These are phyloP conservation scores for Stichopus horrens DNA, from an alignment of 53 echinoderm and acorn worm genomes.

Conservation along the genomic window DNA sequence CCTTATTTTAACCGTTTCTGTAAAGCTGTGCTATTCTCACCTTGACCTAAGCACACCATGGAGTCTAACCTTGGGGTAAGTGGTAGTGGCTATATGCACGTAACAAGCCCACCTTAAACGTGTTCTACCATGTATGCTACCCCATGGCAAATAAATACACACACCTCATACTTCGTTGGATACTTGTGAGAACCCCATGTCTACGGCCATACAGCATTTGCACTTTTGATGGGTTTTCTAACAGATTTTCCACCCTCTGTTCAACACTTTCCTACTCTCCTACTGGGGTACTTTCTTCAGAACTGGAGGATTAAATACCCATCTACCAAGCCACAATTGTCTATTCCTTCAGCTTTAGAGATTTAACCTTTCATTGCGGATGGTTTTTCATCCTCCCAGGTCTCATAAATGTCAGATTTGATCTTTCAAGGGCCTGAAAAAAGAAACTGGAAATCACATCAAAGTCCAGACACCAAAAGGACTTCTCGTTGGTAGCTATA, in stretches of 20 bases:
- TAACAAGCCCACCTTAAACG: not conserved
- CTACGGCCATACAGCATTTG: not conserved
- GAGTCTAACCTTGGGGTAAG: not conserved
- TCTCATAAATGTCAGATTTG: slow-evolving; percentile 10
- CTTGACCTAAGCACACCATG: slow-evolving; percentile 1
- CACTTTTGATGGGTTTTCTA: not conserved
- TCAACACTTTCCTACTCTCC: not conserved
- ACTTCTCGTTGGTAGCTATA: not conserved
- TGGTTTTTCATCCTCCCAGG: not conserved
- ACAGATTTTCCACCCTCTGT: not conserved
- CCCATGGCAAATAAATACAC: not conserved
- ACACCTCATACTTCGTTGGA: not conserved
- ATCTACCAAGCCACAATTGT: too few species aligned
- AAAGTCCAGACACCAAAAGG: not conserved
- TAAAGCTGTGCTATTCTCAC: not conserved
- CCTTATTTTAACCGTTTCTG: too few species aligned
- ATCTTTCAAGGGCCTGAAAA: slow-evolving; percentile 6
- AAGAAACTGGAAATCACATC: not conserved
- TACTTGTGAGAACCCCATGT: not conserved
- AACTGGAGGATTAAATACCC: too few species aligned
- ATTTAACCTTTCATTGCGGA: slow-evolving; percentile 4
- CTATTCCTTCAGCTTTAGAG: too few species aligned
- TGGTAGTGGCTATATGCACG: not conserved
- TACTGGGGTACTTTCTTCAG: too few species aligned
- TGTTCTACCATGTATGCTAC: too few species aligned